Conservation (phyloP, 2,888 invertebrate genomes). For the Tenthredo scrophulariae region DNA sequence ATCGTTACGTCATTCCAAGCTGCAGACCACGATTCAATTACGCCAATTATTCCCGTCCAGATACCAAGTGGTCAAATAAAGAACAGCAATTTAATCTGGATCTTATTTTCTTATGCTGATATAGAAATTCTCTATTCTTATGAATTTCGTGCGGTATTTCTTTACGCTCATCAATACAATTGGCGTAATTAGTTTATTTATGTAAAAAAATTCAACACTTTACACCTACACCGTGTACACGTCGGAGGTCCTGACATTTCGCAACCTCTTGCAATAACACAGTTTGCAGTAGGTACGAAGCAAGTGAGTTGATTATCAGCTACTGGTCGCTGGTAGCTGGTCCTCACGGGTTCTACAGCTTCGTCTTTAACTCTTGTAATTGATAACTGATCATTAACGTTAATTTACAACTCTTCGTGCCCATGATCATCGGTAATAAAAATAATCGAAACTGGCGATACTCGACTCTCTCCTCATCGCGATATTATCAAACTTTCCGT, state of each 20-base stretch:
- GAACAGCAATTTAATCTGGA: neutral
- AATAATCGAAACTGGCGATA: neutral
- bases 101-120: neutral
- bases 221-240: neutral
- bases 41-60: neutral
- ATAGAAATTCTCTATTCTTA: neutral
- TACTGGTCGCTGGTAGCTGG: no score
- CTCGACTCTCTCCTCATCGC: neutral
- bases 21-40: neutral
- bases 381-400: neutral
- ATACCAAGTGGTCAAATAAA: neutral
- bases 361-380: neutral
- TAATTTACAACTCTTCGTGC: neutral
- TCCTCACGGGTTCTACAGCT: neutral
- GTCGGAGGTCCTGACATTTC: neutral
- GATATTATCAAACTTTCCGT: neutral
- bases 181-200: neutral
- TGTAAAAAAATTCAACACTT: neutral
- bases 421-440: neutral
- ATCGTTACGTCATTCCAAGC: neutral
- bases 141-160: neutral
- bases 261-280: neutral
- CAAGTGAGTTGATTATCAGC: neutral
- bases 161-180: neutral
- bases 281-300: neutral